Evolutionary conservation across 1,140 invertebrate genomes (phyloP).

Genomic region (Gonatopus flavifemur): DNA sequence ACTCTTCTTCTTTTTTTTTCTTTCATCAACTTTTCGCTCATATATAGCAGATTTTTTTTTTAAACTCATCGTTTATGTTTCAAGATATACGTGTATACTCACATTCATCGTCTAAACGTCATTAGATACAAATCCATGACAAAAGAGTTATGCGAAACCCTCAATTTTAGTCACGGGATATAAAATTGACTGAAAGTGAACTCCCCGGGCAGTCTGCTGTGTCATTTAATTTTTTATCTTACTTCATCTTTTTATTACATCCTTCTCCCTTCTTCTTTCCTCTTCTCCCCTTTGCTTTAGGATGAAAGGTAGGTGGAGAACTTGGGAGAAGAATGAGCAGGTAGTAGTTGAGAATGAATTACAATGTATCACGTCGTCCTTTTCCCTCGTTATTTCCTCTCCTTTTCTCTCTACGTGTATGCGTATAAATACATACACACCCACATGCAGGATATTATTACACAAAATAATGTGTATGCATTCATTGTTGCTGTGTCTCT

Average conservation of each 20-base stretch:
- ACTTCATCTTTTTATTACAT: constrained; percentile 15
- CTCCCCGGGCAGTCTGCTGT: neutral
- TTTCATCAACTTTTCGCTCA: neutral
- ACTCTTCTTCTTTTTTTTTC: constrained; percentile 10
- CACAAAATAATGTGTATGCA: too few species aligned
- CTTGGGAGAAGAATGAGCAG: too few species aligned
- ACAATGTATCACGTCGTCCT: too few species aligned
- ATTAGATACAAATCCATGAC: neutral
- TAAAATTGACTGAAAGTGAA: neutral
- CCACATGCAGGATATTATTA: too few species aligned
- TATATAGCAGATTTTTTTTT: constrained; percentile 1
- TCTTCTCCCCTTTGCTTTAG: too few species aligned
- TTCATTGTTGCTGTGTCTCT: too few species aligned
- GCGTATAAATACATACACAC: too few species aligned
- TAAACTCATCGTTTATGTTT: constrained; percentile 7
- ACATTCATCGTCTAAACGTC: neutral
- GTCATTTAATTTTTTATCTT: constrained; percentile 26
- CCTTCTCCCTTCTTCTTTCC: too few species aligned
- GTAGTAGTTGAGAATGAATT: too few species aligned
- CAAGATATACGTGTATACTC: neutral
- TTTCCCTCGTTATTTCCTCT: too few species aligned
- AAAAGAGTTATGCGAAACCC: constrained; percentile 3
- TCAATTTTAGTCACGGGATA: neutral
- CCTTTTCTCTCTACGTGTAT: too few species aligned
- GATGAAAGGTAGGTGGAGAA: too few species aligned